Conservation (phyloP, 2,113 vertebrate species). For the Todiramphus chloris region DNA sequence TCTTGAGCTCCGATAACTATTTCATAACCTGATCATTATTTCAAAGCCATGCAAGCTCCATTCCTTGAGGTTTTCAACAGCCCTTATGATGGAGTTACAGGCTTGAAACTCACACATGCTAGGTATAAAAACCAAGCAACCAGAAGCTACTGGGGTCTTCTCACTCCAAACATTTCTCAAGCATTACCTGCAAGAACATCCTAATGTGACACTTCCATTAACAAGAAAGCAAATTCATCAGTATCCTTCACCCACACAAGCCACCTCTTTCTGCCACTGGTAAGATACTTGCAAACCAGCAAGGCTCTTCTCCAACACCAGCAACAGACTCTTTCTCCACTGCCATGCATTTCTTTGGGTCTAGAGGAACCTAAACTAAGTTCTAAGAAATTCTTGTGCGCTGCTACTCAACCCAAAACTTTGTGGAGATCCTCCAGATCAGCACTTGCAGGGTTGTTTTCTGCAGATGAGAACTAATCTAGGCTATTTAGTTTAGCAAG, state of each 20-base stretch:
- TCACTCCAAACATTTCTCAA: not conserved
- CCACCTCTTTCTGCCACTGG: not conserved
- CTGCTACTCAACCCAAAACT: not conserved
- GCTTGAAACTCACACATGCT: not conserved
- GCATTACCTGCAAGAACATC: not conserved
- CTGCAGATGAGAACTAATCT: not conserved
- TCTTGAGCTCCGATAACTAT: not conserved
- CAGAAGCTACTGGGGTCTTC: not conserved
- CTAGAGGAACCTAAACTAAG: not conserved
- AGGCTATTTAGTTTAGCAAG: not conserved
- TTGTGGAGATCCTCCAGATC: not conserved
- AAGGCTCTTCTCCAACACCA: not conserved
- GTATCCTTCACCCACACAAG: not conserved
- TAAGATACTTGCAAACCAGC: not conserved
- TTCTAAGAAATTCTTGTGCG: not conserved
- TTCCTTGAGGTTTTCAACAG: not conserved
- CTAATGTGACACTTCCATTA: not conserved
- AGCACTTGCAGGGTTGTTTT: not conserved
- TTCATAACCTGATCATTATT: not conserved
- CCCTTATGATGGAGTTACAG: not conserved
- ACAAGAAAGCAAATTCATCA: not conserved
- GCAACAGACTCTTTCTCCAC: not conserved
- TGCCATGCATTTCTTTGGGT: not conserved
- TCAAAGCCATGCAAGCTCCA: not conserved
- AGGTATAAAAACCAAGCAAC: not conserved